Evolutionary conservation across 92 coral and sea anemone genomes (phyloP).

Genomic region (Chrysogorgia sp.): DNA sequence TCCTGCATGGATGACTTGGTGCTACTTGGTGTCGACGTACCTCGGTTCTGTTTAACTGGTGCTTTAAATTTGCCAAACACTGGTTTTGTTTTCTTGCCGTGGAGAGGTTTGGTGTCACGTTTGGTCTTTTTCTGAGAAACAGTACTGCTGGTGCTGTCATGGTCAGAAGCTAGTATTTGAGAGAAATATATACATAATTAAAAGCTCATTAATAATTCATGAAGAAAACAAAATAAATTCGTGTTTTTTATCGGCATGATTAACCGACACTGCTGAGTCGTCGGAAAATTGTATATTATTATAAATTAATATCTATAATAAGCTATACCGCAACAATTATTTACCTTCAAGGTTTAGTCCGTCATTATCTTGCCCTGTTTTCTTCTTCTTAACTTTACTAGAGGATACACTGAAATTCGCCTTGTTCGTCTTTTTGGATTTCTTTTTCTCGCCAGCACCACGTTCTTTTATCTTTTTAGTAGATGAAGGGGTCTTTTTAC

Average conservation of each 20-base stretch:
- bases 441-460: not conserved
- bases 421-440: not conserved
- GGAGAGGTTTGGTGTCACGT: slow-evolving; percentile 8
- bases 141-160: not conserved
- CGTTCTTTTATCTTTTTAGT: not conserved
- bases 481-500: not conserved
- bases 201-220: too few relatives aligned
- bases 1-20: not conserved
- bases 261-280: too few relatives aligned
- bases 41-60: slow-evolving; percentile 15
- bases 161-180: not conserved
- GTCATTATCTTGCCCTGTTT: not conserved
- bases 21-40: not conserved
- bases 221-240: too few relatives aligned
- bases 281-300: too few relatives aligned
- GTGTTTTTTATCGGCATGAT: too few relatives aligned
- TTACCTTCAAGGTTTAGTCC: slow-evolving; percentile 33
- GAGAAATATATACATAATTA: not conserved
- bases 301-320: too few relatives aligned
- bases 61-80: slow-evolving; percentile 24
- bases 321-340: not conserved
- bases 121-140: not conserved
- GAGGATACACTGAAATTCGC: not conserved
- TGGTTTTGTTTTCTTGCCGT: slow-evolving; percentile 24
- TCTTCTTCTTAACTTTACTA: not conserved